Evolutionary conservation across 1,140 invertebrate genomes (phyloP), one percentile per base, ranked within the genome.

Genomic region (Scaptomyza pallida): DNA sequence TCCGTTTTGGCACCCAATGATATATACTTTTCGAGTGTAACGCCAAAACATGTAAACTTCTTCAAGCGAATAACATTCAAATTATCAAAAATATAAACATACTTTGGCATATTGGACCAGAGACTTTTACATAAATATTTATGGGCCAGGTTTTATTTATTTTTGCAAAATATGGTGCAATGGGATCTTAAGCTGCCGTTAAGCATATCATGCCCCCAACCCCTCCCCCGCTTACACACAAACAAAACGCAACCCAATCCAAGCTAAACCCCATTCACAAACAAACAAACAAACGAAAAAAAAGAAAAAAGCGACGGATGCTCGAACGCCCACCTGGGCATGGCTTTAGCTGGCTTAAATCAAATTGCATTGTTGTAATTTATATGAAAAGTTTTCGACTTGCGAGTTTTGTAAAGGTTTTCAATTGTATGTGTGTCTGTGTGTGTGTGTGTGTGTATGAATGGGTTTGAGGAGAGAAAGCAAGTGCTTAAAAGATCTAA

Each of bases 11-110:
- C 61, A 37, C 33, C 51, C 63, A 59, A 57, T 55, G 56, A 61
- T 52, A 71, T 64, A 65, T 60, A 69, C 41, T 47, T 43, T 59
- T 59, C 47, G 71, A 64, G 88, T 86, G 78, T 81, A 78, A 78
- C 52, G 71, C 78, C 78, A 86, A 88, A 88, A 88, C 74, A 86
- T 83, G 82, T 78, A 86, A 86, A 82, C 75, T 86, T 82, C 74
- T 78, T 63, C 61, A 76, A 76, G 69, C 80, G 76, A 85, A 85
- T 85, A 85, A 85, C 80, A 75, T 81, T 77, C 82, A 78, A 86
- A 86, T 81, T 86, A 86, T 77, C 55, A 65, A 62, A 56, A 80
- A 61, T 37, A 19, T 37, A 35, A 8, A 8, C 8, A 15, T 30
- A 37, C 23, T 26, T 26, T 21, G 30, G 12, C 37, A 33, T 35